Percentiles rank a stretch among this genome's conserved stretches.
Evolutionary conservation across 2,888 invertebrate genomes (phyloP).

Genomic region (Chalcis sispes): DNA sequence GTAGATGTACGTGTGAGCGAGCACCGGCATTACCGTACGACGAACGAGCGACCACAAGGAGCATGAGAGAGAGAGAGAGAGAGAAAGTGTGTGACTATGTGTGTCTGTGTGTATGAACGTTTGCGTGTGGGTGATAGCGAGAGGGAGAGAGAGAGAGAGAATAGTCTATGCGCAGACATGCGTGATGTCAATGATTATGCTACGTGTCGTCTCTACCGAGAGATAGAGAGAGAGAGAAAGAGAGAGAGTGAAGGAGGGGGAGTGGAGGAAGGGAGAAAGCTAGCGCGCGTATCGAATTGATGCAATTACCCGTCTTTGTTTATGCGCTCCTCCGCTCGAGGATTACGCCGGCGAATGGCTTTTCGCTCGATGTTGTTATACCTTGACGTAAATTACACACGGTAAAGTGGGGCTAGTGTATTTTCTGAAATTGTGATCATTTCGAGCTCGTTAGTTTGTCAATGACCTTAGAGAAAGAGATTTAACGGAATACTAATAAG

Average conservation of each 20-base stretch:
- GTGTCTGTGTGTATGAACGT: not conserved
- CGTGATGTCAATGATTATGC: constrained; percentile 56
- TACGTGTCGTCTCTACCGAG: constrained; percentile 39
- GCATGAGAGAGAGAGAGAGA: constrained; percentile 22
- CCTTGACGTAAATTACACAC: constrained; percentile 42
- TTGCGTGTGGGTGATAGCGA: not conserved
- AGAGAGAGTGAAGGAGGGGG: constrained; percentile 19
- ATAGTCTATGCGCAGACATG: constrained; percentile 54
- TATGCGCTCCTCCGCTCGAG: constrained; percentile 47
- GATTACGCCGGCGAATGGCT: constrained; percentile 57
- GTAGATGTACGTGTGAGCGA: not conserved
- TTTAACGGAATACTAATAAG: too few species aligned
- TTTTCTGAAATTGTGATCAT: constrained; percentile 7
- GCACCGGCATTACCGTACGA: not conserved
- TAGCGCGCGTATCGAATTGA: constrained; percentile 51
- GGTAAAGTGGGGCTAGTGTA: constrained; percentile 25
- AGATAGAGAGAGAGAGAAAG: not conserved
- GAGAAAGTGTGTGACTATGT: constrained; percentile 11
- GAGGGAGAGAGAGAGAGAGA: constrained; percentile 28
- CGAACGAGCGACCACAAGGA: constrained; percentile 10
- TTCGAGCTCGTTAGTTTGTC: not conserved
- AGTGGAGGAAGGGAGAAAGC: constrained; percentile 5
- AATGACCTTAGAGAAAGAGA: not conserved
- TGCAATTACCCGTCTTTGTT: constrained; percentile 57
- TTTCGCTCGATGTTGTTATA: constrained; percentile 39